Evolutionary conservation across 2,888 invertebrate genomes (phyloP), one percentile per base, ranked within the genome.

Genomic region (Urechis unicinctus): DNA sequence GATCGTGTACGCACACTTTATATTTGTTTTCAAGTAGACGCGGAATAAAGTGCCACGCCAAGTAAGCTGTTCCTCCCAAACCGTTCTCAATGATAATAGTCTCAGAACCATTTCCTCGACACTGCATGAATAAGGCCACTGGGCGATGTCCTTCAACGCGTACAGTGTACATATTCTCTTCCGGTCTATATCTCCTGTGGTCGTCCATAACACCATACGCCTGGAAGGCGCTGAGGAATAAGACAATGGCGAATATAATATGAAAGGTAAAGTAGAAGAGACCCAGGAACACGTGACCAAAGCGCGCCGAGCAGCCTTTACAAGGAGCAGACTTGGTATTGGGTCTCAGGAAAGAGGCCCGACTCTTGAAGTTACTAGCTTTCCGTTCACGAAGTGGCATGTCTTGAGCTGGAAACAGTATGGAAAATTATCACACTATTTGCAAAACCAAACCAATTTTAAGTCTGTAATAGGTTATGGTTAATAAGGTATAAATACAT

Each of bases 41-140:
- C n/a, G 58, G 58, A 3, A 58, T 51, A 25, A 55, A 55, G 41
- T 47, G n/a, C 58, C 58, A 58, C 2, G n/a, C 25, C 58, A 58
- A 51, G 30, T 43, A 41, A 2, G 43, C 50, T 24, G 28, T 13
- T 1, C 43, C 54, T 1, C 58, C 58, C 1, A 55, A 26, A 22
- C 55, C 58, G 21, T 54, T 55, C 28, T 58, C 58, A 17, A 43
- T 24, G 1, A 58, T 21, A 5, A 58, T 31, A 9, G 58, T 58
- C n/a, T 58, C 58, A 22, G 5, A 41, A 1, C 58, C 58, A 25
- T 22, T 36, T 4, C 58, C 58, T 22, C 43, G 50, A 26, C 58
- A 58, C 22, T 44, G 31, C 3, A 58, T 9, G 26, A 44, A 58
- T 5, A 58, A 17, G 1, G 58, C 51, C n/a, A 55, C 21, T 3